Conservation (phyloP, 2,797 vertebrate genomes). For the Diplodus sargus region DNA sequence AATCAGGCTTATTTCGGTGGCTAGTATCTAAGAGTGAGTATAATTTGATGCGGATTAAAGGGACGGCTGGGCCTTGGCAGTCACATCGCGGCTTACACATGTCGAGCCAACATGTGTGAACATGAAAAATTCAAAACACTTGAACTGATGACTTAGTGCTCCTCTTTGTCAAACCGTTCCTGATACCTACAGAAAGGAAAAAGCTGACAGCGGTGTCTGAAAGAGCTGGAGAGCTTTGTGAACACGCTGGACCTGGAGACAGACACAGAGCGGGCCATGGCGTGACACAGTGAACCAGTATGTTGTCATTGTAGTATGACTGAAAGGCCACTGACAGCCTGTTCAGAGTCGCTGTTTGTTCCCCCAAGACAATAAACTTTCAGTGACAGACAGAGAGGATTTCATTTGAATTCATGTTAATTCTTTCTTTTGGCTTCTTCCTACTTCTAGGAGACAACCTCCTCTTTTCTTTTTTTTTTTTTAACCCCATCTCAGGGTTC, state of each 20-base stretch:
- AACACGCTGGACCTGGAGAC: conserved; percentile 52
- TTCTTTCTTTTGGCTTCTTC: not conserved
- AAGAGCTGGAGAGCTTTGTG: conserved; percentile 60
- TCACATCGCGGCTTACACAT: not conserved
- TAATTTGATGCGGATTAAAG: not conserved
- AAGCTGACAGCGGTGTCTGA: conserved; percentile 56
- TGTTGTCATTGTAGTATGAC: conserved; percentile 12
- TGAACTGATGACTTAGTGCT: conserved; percentile 59
- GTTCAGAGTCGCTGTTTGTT: conserved; percentile 19
- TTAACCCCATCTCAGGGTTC: no score
- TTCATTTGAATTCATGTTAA: not conserved
- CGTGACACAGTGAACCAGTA: conserved; percentile 15
- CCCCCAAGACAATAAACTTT: not conserved
- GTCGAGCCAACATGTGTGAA: not conserved
- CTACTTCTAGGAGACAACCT: not conserved
- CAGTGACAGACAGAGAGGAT: not conserved
- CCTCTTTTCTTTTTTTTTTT: not conserved
- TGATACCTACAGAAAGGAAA: conserved; percentile 51
- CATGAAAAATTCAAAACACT: conserved; percentile 31
- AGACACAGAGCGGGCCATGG: conserved; percentile 18
- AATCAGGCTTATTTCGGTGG: not conserved
- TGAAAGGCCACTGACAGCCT: conserved; percentile 17
- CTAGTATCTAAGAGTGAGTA: no score
- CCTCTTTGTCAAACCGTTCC: conserved; percentile 48
- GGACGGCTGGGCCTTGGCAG: not conserved